Evolutionary conservation across 2,113 vertebrate species (phyloP).

Genomic region (Ammodytes dubius): DNA sequence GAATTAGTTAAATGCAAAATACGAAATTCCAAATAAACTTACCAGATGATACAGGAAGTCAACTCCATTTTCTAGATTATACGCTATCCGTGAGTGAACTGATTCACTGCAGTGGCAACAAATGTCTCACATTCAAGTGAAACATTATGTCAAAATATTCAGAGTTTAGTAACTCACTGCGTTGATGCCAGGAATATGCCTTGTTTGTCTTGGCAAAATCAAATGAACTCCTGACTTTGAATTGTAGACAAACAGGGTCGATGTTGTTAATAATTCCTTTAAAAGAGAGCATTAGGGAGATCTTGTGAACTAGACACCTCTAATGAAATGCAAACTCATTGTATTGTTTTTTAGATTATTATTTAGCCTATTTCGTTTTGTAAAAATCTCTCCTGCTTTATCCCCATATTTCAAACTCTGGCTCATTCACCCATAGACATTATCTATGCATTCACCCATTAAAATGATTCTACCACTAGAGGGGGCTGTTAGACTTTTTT

Average conservation of each 20-base stretch:
- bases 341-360: neutral
- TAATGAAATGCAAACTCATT: neutral
- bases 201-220: slow-evolving; percentile 81
- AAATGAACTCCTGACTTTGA: slow-evolving; percentile 21
- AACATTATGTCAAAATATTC: slow-evolving; percentile 59
- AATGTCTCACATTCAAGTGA: slow-evolving; percentile 55
- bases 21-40: slow-evolving; percentile 16
- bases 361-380: neutral
- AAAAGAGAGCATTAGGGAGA: neutral
- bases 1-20: neutral
- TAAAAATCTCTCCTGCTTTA: neutral
- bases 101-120: slow-evolving; percentile 11
- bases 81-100: neutral
- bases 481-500: neutral
- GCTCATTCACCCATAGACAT: neutral
- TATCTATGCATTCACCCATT: neutral
- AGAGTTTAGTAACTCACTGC: slow-evolving; percentile 57
- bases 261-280: neutral
- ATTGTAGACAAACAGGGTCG: slow-evolving; percentile 7
- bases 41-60: slow-evolving; percentile 56
- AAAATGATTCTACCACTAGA: slow-evolving; percentile 19
- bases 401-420: neutral
- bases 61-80: slow-evolving; percentile 43
- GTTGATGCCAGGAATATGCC: slow-evolving; percentile 68
- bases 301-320: neutral